A percentile compares a stretch with the other conserved stretches of the same genome.
These are phyloP conservation scores for Zhuqinia jingwanae DNA, from an alignment of 2,888 invertebrate genomes.

Conservation along the genomic window DNA sequence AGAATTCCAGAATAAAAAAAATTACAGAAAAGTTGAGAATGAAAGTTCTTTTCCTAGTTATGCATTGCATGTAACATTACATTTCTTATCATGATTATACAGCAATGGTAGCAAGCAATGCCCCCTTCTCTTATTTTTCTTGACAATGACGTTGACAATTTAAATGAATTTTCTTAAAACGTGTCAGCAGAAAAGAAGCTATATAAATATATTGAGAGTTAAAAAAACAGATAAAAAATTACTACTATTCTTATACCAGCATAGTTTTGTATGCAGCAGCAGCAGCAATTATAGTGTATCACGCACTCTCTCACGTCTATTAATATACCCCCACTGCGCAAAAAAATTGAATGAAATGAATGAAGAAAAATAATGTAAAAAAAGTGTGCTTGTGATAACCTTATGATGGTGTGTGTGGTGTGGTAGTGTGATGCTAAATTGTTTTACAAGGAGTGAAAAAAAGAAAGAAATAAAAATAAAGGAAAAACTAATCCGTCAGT, in stretches of 20 bases:
- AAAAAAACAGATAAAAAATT: too few species aligned
- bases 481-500: slow-evolving; percentile 10
- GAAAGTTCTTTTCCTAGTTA: too few species aligned
- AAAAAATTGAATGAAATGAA: background rate
- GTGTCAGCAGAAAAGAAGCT: background rate
- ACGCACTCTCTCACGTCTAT: too few species aligned
- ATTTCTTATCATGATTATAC: too few species aligned
- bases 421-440: background rate
- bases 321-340: background rate
- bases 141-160: background rate
- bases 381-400: too few species aligned
- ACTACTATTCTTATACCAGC: too few species aligned
- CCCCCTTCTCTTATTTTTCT: background rate
- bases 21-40: too few species aligned
- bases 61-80: too few species aligned
- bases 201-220: too few species aligned
- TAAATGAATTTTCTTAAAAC: background rate
- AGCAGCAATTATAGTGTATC: background rate
- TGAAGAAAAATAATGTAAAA: background rate
- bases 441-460: too few species aligned
- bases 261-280: background rate
- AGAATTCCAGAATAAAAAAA: too few species aligned
- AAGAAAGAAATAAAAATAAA: background rate
- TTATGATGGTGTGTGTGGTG: slow-evolving; percentile 16
- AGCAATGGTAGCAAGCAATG: background rate